Conservation (phyloP, 1,140 invertebrate genomes). For the Drosophila burlai region DNA sequence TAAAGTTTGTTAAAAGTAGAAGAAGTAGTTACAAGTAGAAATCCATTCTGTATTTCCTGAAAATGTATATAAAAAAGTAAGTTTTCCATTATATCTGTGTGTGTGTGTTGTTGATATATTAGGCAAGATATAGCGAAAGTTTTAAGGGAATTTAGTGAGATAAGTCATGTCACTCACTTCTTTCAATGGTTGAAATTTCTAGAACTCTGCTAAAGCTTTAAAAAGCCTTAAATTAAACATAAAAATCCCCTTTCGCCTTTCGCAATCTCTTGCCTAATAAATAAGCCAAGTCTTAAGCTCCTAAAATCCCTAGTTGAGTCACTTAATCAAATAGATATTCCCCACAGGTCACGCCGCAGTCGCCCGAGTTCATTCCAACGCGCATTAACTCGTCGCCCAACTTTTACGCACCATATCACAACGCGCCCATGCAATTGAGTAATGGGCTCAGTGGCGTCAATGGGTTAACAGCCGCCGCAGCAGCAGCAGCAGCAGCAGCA, state of each 20-base stretch:
- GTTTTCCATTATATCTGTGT: neutral
- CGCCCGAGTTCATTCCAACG: conserved; percentile 86
- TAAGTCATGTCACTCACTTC: no score
- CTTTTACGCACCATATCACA: conserved; percentile 83
- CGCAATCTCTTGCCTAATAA: conserved; percentile 5
- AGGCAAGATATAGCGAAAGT: conserved; percentile 1
- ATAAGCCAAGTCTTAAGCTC: neutral
- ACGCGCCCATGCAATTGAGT: conserved; percentile 61
- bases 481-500: conserved; percentile 65
- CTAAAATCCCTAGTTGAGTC: neutral
- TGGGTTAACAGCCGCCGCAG: conserved; percentile 71
- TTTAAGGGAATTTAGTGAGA: no score
- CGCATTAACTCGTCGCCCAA: conserved; percentile 83
- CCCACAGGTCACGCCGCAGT: conserved; percentile 85
- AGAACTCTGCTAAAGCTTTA: neutral
- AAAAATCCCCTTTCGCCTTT: neutral
- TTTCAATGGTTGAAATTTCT: neutral
- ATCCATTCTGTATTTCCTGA: neutral
- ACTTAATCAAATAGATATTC: neutral
- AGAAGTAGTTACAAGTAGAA: conserved; percentile 13
- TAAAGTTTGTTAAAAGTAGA: neutral
- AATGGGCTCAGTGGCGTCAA: conserved; percentile 80
- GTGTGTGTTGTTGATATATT: conserved; percentile 5
- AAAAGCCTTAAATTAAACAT: neutral
- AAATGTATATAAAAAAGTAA: conserved; percentile 6